Evolutionary conservation across 2,888 invertebrate genomes (phyloP), one percentile per base, ranked within the genome.

Genomic region (Doris montereyensis): DNA sequence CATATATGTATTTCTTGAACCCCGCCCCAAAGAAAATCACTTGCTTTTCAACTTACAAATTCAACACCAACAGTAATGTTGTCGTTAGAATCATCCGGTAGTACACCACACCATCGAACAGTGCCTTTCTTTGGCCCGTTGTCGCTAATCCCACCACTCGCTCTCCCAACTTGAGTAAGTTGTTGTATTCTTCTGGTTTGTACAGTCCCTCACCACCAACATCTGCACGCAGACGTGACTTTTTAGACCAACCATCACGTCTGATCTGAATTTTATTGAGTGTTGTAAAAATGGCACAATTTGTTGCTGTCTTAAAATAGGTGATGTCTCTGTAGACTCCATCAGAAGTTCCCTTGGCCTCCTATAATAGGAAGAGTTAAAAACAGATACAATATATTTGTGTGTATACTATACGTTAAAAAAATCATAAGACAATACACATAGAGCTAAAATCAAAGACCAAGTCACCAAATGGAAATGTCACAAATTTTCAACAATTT

Each of bases 21-120:
- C n/a, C n/a, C n/a, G 62, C 62, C n/a, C 62, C 5, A 62, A 21
- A 21, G 10, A 21, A 62, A 62, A 24, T 62, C 1, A 17, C 30
- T 30, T 24, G 0, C 30, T 30, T 17, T 21, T 4, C 8, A 71
- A 58, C 92, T 91, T 88, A 93, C 93, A 90, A 93, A 92, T 88
- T 93, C 93, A 1, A 93, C 91, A 32, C 93, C 93, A 76, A 93
- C 92, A 81, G 93, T 93, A 88, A 91, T 91, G 77, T 91, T 91
- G 26, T 92, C 90, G 41, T 88, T 88, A 13, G 83, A 76, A 76
- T 91, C 90, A 82, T 92, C 92, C 3, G 92, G 92, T 32, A 93
- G 87, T 52, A 87, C 87, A 1, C 93, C 93, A 65, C 93, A 91
- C 93, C 93, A 93, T 81, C 91, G 90, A 24, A 93, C 92, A 1